Percentiles rank a stretch among this genome's conserved stretches.
phyloP scores from a whole-genome alignment of 2,888 invertebrate genomes.

The Bembecia ichneumoniformis region DNA sequence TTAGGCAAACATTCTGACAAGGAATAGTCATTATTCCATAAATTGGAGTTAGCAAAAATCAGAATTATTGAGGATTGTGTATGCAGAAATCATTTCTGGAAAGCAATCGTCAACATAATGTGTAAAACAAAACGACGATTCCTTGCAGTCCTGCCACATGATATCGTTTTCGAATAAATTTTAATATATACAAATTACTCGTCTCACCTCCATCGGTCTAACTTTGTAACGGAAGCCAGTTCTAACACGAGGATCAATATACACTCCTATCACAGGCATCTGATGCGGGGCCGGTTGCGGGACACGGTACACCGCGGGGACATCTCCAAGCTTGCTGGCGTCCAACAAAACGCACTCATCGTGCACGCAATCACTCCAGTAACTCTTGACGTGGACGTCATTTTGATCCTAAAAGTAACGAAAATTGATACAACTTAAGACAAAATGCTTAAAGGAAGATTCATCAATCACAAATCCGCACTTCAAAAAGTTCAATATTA shows the following conservation, averaged over 20 bases:
- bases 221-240: constrained; percentile 84
- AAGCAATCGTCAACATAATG: constrained; percentile 61
- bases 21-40: constrained; percentile 28
- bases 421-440: constrained; percentile 7
- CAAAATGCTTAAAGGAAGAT: constrained; percentile 2
- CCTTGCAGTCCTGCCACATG: constrained; percentile 34
- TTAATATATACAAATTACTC: constrained; percentile 30
- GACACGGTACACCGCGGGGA: constrained; percentile 76
- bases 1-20: constrained; percentile 32
- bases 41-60: neutral
- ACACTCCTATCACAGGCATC: constrained; percentile 80
- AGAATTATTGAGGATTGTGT: constrained; percentile 60
- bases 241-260: constrained; percentile 79
- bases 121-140: constrained; percentile 28
- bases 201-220: constrained; percentile 74
- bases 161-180: constrained; percentile 20
- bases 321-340: constrained; percentile 74
- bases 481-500: constrained; percentile 12
- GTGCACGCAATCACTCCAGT: constrained; percentile 36
- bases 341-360: constrained; percentile 64
- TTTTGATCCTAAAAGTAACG: constrained; percentile 36
- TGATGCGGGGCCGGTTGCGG: constrained; percentile 74
- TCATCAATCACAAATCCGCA: constrained; percentile 8
- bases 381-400: constrained; percentile 37
- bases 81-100: constrained; percentile 14